Percentiles rank a stretch among this genome's conserved stretches.
phyloP scores from a whole-genome alignment of 2,888 invertebrate species.

The Perizoma affinitatum region DNA sequence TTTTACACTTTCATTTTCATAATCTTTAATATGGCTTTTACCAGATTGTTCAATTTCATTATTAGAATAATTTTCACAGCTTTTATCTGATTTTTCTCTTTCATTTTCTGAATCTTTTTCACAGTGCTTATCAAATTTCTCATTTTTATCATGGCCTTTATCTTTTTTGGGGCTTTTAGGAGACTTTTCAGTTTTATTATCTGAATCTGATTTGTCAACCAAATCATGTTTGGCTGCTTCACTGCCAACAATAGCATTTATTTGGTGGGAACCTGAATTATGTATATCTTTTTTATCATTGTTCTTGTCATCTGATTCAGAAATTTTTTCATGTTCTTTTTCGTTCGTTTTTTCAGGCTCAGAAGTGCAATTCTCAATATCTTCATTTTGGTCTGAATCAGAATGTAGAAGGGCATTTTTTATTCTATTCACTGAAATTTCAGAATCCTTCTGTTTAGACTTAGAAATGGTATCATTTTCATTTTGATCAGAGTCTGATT shows the following conservation, averaged over 20 bases:
- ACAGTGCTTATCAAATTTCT: no score
- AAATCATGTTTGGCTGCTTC: slow-evolving; percentile 15
- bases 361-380: slow-evolving; percentile 13
- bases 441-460: slow-evolving; percentile 9
- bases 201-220: slow-evolving; percentile 40
- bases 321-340: not conserved
- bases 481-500: slow-evolving; percentile 47
- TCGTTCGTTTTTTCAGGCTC: not conserved
- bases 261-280: not conserved
- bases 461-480: slow-evolving; percentile 14
- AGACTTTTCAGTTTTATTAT: slow-evolving; percentile 28
- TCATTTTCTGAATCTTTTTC: no score
- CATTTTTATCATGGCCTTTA: not conserved
- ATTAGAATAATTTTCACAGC: not conserved
- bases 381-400: slow-evolving; percentile 43
- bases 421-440: slow-evolving; percentile 22
- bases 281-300: not conserved
- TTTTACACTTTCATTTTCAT: not conserved
- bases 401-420: slow-evolving; percentile 48
- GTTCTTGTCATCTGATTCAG: slow-evolving; percentile 5
- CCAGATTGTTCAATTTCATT: slow-evolving; percentile 1
- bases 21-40: no score
- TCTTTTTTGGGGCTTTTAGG: not conserved
- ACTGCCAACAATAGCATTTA: slow-evolving; percentile 5
- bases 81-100: no score